Base-by-base conservation (phyloP, 1,140 invertebrate species). In the Brachionus paranguensis region DNA sequence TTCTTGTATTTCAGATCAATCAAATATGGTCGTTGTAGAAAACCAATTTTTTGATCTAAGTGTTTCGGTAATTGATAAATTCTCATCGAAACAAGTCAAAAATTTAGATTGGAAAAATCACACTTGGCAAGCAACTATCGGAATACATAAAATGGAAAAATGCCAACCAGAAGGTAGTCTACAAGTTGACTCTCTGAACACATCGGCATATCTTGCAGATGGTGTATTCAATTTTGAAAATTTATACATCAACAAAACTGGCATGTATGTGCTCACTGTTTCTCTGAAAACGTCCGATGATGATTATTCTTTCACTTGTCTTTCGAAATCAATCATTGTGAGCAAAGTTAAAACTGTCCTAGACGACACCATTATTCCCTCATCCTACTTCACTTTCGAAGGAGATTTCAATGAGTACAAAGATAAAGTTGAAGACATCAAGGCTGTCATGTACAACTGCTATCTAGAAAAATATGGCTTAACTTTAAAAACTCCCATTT, bases 241-340 rank as follows among this genome's bases (percentile, higher is more conserved):
- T 76, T 76, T 76, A n/a, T 50, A 50, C 45, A 76, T 76, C 12
- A 76, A 43, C 43, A 76, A 76, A 76, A 47, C 72, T 50, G 72
- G 72, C 8, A 53, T 76, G 72, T 76, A 76, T 76, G 27, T 76
- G 27, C 43, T 76, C 10, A 50, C 11, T 27, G 29, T 76, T 50
- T 50, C 41, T 6, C 17, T 76, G 0, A 50, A 50, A 50, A 50
- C 72, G 3, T 47, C 45, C 10, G 27, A 76, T 47, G 27, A 50
- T 27, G 72, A 76, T 3, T 76, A 76, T 10, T 27, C 17, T 27
- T 76, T 76, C 50, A 50, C 14, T 27, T 76, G 72, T 50, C 8
- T 76, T 11, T 50, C 72, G 2, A 76, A 76, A 76, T 50, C 72
- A 27, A 37, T 76, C 24, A 76, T 50, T 20, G 72, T 76, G 24